Evolutionary conservation across 1,140 invertebrate species (phyloP), one percentile per base, ranked within the genome.

Genomic region (Pectinophora gossypiella): DNA sequence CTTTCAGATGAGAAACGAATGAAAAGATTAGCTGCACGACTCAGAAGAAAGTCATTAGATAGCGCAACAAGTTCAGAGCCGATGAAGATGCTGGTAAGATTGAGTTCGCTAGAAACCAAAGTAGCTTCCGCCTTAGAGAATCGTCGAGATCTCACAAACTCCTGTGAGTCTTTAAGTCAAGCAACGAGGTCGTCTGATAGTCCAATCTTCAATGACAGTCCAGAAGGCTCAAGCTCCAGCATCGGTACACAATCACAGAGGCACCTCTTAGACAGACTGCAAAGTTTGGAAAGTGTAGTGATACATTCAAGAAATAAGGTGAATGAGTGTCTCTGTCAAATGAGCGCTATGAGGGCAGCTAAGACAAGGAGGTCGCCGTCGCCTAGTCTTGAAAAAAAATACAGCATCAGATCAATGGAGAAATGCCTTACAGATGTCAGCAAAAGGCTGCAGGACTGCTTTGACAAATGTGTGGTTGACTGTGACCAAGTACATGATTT

Each of bases 31-130:
- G 87, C 88, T 19, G 78, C 88, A 5, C 75, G 90, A 57, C 61
- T 92, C 23, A 84, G 94, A 40, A 88, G 93, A 56, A 94, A 95
- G 69, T 94, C 93, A 1, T 83, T 95, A 23, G 94, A 95, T 61
- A 94, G 93, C 64, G 93, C 92, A 1, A 93, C 92, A 2, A 92
- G 91, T 61, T 92, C 92, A 0, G 94, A 95, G 72, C 92, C 94
- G 2, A 92, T 95, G 91, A 94, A 94, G 80, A 90, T 94, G 55
- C 74, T 95, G 38, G 93, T 94, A 59, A 89, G 94, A 49, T 74
- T 95, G 20, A 94, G 91, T 67, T 91, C 92, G 19, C 73, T 95
- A 57, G 94, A 95, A 83, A 91, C 91, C 18, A 94, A 94, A 89
- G 91, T 94, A 15, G 87, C 90, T 18, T 91, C 87, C 62, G 91